A percentile compares a stretch with the other conserved stretches of the same genome.
Evolutionary conservation across 2,113 vertebrate genomes (phyloP).

Genomic region (Equus quagga): DNA sequence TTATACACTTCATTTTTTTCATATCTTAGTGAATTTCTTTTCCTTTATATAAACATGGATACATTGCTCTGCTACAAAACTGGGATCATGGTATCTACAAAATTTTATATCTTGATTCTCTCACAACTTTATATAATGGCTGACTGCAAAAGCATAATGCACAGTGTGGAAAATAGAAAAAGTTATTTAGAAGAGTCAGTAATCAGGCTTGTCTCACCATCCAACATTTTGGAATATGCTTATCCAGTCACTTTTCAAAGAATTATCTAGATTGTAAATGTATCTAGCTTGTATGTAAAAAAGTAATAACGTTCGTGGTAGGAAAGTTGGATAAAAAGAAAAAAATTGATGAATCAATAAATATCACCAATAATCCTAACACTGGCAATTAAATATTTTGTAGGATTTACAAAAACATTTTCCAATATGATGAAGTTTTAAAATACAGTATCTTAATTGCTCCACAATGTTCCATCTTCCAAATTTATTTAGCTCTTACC

Average conservation of each 20-base stretch:
- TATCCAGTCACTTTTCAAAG: not conserved
- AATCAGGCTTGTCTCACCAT: not conserved
- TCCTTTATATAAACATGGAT: not conserved
- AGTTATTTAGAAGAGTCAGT: not conserved
- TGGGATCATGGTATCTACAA: not conserved
- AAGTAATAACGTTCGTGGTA: not conserved
- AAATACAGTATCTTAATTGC: not conserved
- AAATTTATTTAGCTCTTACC: not conserved
- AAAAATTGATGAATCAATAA: not conserved
- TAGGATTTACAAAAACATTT: not conserved
- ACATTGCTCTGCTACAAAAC: not conserved
- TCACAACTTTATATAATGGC: not conserved
- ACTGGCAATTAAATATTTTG: not conserved
- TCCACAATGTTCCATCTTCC: not conserved
- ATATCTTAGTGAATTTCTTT: not conserved
- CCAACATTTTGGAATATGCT: not conserved
- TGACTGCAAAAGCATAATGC: not conserved
- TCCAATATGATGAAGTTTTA: not conserved
- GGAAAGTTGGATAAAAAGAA: not conserved
- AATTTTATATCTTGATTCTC: not conserved
- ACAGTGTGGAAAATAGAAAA: not conserved
- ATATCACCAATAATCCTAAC: not conserved
- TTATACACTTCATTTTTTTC: not conserved
- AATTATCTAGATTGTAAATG: not conserved
- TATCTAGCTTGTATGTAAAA: not conserved